Conservation (phyloP, 2,113 vertebrate genomes). For the Cichladusa arquata region DNA sequence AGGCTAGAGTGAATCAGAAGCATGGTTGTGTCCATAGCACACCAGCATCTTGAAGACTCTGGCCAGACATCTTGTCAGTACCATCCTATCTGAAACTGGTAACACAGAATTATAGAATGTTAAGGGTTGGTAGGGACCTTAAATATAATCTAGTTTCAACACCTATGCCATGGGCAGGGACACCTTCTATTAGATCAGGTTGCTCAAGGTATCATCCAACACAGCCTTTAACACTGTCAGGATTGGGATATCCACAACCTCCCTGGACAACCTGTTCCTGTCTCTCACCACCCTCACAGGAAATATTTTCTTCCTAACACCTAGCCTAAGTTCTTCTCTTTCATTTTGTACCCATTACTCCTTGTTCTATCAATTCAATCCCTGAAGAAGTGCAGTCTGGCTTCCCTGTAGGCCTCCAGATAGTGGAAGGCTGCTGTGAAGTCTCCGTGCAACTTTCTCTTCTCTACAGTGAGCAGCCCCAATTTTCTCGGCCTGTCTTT, state of each 20-base stretch:
- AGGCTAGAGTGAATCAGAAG: not conserved
- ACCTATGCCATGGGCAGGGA: not conserved
- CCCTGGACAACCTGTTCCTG: not conserved
- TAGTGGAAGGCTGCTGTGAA: not conserved
- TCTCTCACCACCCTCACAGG: not conserved
- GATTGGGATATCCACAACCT: not conserved
- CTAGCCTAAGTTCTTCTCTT: not conserved
- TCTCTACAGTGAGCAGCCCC: not conserved
- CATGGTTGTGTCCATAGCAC: not conserved
- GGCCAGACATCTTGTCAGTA: not conserved
- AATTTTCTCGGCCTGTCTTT: not conserved
- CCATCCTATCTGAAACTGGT: rapidly evolving
- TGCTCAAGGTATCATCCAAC: not conserved
- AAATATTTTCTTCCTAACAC: not conserved
- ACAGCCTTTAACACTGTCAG: not conserved
- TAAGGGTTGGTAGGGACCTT: not conserved
- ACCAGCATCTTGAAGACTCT: not conserved
- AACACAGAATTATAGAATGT: not conserved
- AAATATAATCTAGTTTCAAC: not conserved
- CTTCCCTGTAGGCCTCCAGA: not conserved
- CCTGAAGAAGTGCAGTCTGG: not conserved
- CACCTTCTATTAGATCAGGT: not conserved
- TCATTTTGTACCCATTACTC: not conserved
- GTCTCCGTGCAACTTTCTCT: not conserved
- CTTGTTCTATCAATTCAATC: not conserved